Evolutionary conservation across 2,113 vertebrate species (phyloP).

Genomic region (Xenopus tropicalis): DNA sequence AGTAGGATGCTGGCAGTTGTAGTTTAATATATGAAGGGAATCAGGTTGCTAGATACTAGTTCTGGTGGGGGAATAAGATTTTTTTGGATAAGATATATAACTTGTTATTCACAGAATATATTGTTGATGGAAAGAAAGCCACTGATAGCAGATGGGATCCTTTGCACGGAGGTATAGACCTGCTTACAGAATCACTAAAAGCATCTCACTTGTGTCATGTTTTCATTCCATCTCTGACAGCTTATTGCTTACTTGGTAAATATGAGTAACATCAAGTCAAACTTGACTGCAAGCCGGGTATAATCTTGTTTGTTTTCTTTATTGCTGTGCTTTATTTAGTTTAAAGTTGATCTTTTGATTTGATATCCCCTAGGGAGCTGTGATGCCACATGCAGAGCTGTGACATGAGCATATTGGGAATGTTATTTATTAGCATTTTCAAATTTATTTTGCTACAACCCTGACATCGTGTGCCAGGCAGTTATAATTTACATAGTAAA

Average conservation of each 20-base stretch:
- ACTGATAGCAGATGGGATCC: no score
- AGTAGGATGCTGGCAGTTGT: no score
- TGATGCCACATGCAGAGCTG: constrained; percentile 18
- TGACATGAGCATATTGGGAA: constrained; percentile 31
- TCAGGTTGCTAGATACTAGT: no score
- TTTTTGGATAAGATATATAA: no score
- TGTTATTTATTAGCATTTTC: constrained; percentile 35
- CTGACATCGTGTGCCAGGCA: constrained; percentile 25
- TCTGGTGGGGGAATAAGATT: no score
- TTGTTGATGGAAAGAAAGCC: no score
- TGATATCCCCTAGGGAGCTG: constrained; percentile 19
- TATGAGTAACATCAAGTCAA: constrained; percentile 22
- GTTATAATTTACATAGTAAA: constrained; percentile 36
- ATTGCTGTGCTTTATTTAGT: constrained; percentile 19
- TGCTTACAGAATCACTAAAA: neutral
- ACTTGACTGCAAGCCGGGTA: constrained; percentile 10
- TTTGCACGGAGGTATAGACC: neutral
- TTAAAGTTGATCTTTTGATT: constrained; percentile 36
- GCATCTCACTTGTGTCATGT: constrained; percentile 12
- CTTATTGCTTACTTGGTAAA: constrained; percentile 32
- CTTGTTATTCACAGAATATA: no score
- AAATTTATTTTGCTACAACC: constrained; percentile 26
- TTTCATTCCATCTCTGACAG: constrained; percentile 27
- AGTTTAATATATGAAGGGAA: no score
- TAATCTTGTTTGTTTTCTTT: constrained; percentile 18